Base-by-base conservation (phyloP, 1,140 invertebrate genomes). In the Drosophila ogumai region DNA sequence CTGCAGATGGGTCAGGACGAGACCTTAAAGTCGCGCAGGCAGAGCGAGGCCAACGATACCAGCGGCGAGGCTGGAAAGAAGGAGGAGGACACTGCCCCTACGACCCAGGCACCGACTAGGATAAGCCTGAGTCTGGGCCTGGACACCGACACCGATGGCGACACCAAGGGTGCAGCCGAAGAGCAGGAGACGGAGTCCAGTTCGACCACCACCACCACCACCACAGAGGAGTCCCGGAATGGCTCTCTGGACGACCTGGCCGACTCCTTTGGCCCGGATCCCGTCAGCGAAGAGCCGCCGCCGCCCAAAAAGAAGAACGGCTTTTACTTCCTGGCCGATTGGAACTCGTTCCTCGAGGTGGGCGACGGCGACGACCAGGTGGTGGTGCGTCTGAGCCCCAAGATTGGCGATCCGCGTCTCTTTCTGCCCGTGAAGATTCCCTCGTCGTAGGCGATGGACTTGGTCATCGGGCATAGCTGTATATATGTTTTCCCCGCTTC, bases 281-380 rank as follows among this genome's bases (percentile, higher is more conserved):
- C 94, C 1, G 91, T 91, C 10, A 82, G 93, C 31, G 94, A 94
- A 0, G 94, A 95, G 81, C 94, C 95, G 10, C 74, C 95, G 32
- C 95, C 96, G 13, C 94, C 95, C 0, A 94, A 94, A 56, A 94
- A 94, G 65, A 95, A 95, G 84, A 96, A 95, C 60, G 96, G 96
- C 3, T 95, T 97, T 47, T 97, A 97, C 84, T 97, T 96, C 92
- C 94, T 97, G 56, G 93, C 97, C 1, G 96, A 97, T 82, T 97
- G 96, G 96, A 97, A 97, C 82, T 95, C 95, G 13, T 97, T 97
- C 80, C 93, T 97, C 5, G 96, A 97, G 90, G 96, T 97, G 4
- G 96, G 96, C 28, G 96, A 96, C n/a, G 95, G 95, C 55, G 95
- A 95, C 32, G 95, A 95, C 56, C 95, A 96, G 92, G 95, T 97